These are phyloP conservation scores for Thamnophis sirtalis DNA, from an alignment of 2,113 vertebrate genomes.

Conservation along the genomic window DNA sequence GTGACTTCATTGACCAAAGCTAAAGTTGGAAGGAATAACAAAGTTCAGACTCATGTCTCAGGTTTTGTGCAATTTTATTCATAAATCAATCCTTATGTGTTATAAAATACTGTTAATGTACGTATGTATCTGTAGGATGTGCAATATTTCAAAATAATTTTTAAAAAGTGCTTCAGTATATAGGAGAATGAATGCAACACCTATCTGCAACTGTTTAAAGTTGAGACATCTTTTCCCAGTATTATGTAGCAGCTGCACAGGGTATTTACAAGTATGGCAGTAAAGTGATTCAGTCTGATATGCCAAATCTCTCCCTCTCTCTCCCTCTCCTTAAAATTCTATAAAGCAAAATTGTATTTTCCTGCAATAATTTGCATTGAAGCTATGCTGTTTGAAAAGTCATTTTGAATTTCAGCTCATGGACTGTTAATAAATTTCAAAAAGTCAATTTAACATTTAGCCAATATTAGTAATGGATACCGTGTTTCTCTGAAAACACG, in stretches of 20 bases:
- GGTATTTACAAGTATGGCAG: not conserved
- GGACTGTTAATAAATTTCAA: constrained; percentile 54
- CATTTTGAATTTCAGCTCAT: constrained; percentile 31
- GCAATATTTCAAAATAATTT: not conserved
- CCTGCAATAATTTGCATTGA: not conserved
- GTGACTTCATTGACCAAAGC: not conserved
- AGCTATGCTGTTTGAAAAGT: constrained; percentile 29
- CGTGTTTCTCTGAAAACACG: too few species aligned
- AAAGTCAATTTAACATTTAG: constrained; percentile 71
- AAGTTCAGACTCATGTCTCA: not conserved
- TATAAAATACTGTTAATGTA: not conserved
- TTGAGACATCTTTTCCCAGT: not conserved
- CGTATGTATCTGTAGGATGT: not conserved
- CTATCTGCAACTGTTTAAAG: not conserved
- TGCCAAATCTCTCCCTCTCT: constrained; percentile 1
- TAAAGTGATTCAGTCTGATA: not conserved
- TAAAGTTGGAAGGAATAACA: not conserved
- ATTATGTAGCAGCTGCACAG: not conserved
- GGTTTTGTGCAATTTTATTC: not conserved
- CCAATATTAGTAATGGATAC: constrained; percentile 49
- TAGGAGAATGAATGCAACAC: not conserved
- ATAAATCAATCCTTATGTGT: not conserved
- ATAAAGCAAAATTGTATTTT: not conserved
- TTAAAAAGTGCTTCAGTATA: not conserved
- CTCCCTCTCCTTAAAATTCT: not conserved